Conservation (phyloP, 2,888 invertebrate species). For the Eupsilia transversa region DNA sequence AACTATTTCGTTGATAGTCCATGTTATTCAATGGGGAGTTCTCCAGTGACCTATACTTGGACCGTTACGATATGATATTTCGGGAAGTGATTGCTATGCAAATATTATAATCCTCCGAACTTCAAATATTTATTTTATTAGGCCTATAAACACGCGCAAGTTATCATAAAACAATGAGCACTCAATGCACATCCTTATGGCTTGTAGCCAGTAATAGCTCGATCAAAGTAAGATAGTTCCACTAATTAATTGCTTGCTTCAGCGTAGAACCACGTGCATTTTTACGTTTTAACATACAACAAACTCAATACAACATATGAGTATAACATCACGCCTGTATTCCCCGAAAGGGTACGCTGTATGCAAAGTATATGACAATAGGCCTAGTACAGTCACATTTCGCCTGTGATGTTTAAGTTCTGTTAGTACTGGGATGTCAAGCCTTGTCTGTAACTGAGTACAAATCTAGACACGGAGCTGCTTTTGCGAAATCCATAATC, state of each 20-base stretch:
- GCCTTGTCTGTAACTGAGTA: too few species aligned
- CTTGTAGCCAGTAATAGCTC: neutral
- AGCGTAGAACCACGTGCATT: neutral
- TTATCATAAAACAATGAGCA: conserved; percentile 17
- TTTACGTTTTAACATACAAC: neutral
- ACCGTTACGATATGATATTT: neutral
- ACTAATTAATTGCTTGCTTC: neutral
- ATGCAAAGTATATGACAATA: too few species aligned
- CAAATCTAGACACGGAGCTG: neutral
- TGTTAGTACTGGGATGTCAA: too few species aligned
- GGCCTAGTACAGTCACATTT: too few species aligned
- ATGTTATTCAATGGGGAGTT: neutral
- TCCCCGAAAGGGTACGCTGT: too few species aligned
- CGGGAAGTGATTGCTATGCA: neutral
- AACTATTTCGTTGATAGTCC: neutral
- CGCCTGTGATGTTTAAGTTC: too few species aligned
- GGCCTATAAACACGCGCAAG: neutral
- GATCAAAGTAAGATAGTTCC: conserved; percentile 2
- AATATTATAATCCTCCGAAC: neutral
- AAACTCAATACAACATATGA: too few species aligned
- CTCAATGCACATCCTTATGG: conserved; percentile 23
- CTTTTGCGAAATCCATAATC: neutral
- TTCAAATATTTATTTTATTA: conserved; percentile 7
- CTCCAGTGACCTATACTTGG: conserved; percentile 8
- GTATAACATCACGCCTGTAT: too few species aligned